Percentiles rank a stretch among this genome's conserved stretches.
Evolutionary conservation across 2,113 vertebrate species (phyloP).

Genomic region (Marmota monax): DNA sequence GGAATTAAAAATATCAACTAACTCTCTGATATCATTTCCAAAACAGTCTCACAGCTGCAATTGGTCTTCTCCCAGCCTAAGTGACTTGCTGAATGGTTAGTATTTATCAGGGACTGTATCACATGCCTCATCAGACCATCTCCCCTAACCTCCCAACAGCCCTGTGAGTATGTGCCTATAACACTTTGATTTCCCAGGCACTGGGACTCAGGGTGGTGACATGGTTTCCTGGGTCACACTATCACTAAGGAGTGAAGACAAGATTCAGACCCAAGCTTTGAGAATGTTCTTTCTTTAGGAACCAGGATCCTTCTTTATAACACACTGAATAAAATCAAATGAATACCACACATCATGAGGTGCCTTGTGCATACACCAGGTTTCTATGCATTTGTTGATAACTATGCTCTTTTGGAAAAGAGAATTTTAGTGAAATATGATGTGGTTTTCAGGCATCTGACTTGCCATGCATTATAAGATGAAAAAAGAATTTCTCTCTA

Average conservation of each 20-base stretch:
- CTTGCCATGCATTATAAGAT: background rate
- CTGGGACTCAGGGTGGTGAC: background rate
- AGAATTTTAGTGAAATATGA: slow-evolving; percentile 1
- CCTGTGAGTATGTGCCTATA: background rate
- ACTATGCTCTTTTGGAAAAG: background rate
- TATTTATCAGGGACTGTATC: background rate
- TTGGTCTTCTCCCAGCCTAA: background rate
- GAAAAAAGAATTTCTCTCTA: background rate
- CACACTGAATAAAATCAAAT: slow-evolving; percentile 23
- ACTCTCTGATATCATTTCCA: background rate
- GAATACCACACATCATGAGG: background rate
- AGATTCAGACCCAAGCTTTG: background rate
- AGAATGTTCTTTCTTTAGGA: background rate
- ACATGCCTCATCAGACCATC: background rate
- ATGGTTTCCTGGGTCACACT: background rate
- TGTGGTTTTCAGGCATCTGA: slow-evolving; percentile 2
- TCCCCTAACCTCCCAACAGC: no score
- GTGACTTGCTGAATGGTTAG: background rate
- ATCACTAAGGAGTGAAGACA: background rate
- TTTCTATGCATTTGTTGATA: background rate
- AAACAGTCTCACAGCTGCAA: background rate
- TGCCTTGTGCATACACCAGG: background rate
- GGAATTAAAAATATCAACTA: slow-evolving; percentile 47
- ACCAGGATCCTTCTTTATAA: background rate
- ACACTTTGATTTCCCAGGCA: background rate